Evolutionary conservation across 2,797 vertebrate genomes (phyloP), one percentile per base, ranked within the genome.

Genomic region (Hipposideros larvatus): DNA sequence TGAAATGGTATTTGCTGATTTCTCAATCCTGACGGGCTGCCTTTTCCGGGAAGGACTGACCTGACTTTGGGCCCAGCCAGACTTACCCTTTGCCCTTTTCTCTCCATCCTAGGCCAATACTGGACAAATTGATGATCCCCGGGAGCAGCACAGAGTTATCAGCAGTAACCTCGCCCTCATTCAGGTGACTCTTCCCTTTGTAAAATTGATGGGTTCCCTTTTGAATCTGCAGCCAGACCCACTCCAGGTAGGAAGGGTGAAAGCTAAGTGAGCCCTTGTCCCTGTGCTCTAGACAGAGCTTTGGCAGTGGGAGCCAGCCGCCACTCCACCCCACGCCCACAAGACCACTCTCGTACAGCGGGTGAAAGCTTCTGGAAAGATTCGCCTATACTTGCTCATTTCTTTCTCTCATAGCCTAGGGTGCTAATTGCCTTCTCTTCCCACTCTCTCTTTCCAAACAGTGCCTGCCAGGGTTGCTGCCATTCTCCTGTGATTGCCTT

Each of bases 141-240:
- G 97, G 85, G 99, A 99, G 97, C 99, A 99, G 87, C 99, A 99
- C 99, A 98, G 98, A 90, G 99, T 99, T 99, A 99, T 99, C 78
- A 99, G 98, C 97, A 99, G 99, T 97, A 99, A 99, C 97, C 98
- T 99, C 93, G 99, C 99, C 4, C 99, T 99, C n/a, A 99, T 99
- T 97, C 99, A 99, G 99, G 99, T 99, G 98, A 98, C 94, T 94
- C 26, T 4, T 4, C 4, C 6, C 59, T 48, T 19, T 48, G 34
- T 68, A n/a, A 34, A 15, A 7, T 2, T 4, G 7, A 3, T 31
- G 14, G 34, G 11, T 51, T 14, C 11, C 11, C 16, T 63, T 46
- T 10, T 68, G 68, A 16, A 11, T 73, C 77, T 80, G 46, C 6
- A 31, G 10, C 14, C 21, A 41, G 41, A 53, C 19, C 21, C 15